Evolutionary conservation across 2,797 vertebrate species (phyloP).

Genomic region (Alosa sapidissima): DNA sequence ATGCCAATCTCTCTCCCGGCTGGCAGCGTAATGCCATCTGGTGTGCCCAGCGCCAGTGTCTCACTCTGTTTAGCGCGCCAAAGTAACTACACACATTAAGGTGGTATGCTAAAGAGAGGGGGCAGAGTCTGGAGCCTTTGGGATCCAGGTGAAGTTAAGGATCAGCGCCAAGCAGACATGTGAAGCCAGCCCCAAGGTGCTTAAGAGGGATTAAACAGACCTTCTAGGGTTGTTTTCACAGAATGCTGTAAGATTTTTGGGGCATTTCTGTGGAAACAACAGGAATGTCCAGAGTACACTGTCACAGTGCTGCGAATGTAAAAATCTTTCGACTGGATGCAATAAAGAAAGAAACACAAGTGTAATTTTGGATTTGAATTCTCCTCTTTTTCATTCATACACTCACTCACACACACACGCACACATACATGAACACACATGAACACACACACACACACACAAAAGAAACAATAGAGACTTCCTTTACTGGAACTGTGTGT

Average conservation of each 20-base stretch:
- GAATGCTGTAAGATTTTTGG: not conserved
- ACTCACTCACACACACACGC: not conserved
- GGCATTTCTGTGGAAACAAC: not conserved
- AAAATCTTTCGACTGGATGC: not conserved
- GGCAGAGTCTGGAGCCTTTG: not conserved
- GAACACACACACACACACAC: not conserved
- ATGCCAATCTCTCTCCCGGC: slow-evolving; percentile 6
- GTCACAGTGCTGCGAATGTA: not conserved
- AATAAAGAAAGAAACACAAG: not conserved
- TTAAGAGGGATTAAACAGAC: not conserved
- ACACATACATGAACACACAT: not conserved
- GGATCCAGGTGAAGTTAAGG: not conserved
- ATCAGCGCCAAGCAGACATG: not conserved
- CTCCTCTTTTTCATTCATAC: not conserved
- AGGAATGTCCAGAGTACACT: not conserved
- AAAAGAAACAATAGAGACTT: slow-evolving; percentile 54
- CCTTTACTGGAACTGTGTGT: slow-evolving; percentile 65
- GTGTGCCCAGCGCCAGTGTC: not conserved
- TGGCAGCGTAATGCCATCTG: not conserved
- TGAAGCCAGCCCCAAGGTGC: not conserved
- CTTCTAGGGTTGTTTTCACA: not conserved
- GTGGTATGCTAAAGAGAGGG: not conserved
- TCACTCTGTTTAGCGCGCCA: not conserved
- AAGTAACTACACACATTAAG: not conserved
- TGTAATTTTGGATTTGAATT: not conserved